phyloP scores from a whole-genome alignment of 2,797 vertebrate species.

The Amniataba percoides region DNA sequence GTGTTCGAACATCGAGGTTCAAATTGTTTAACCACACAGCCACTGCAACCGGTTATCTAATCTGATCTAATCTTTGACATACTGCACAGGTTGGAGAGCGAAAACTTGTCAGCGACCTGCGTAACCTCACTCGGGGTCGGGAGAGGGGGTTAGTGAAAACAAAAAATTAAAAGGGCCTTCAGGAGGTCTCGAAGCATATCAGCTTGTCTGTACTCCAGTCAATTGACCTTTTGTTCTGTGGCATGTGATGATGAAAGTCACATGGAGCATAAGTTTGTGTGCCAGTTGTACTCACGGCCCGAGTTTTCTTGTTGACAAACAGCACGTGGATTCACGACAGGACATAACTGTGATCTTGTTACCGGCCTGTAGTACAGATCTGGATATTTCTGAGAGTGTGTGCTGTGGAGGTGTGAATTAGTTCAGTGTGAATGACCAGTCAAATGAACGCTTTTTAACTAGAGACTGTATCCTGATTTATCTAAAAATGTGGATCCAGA shows the following conservation, averaged over 20 bases:
- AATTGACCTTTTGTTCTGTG: not conserved
- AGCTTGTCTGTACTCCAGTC: not conserved
- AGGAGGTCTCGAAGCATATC: not conserved
- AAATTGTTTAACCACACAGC: conserved; percentile 13
- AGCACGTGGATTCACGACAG: not conserved
- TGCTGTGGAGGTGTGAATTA: not conserved
- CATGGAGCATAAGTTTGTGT: not conserved
- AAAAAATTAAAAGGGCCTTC: not conserved
- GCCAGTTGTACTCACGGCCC: not conserved
- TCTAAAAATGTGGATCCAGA: not conserved
- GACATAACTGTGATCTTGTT: not conserved
- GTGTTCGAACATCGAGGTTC: conserved; percentile 12
- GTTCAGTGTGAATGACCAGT: not conserved
- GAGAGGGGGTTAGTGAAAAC: not conserved
- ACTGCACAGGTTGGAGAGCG: not conserved
- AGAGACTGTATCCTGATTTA: not conserved
- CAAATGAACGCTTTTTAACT: not conserved
- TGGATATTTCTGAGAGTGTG: not conserved
- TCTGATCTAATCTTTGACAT: not conserved
- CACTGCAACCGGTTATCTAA: not conserved
- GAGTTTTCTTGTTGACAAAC: not conserved
- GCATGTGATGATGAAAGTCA: not conserved
- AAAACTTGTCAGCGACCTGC: not conserved
- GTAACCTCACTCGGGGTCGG: too few species aligned
- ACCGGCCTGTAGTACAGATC: not conserved